Evolutionary conservation across 37 sponge, comb jelly and placozoan species (phyloP).

Genomic region (Oscarella lobularis): DNA sequence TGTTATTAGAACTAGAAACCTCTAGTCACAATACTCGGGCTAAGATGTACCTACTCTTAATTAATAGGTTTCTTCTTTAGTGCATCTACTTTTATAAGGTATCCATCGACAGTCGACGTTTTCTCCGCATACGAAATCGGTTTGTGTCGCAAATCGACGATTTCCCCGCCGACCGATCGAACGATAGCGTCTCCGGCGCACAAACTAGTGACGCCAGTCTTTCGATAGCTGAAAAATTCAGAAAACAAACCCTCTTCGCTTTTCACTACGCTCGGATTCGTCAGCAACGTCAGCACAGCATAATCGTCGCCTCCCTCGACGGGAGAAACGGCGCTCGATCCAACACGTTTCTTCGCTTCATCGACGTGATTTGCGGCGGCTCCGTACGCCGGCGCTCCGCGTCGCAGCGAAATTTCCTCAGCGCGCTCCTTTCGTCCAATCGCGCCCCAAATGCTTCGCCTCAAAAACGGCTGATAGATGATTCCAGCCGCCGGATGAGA

Average conservation of each 20-base stretch:
- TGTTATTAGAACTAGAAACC: too few species aligned
- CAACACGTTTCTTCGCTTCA: not conserved
- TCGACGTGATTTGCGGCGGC: not conserved
- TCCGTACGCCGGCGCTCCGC: not conserved
- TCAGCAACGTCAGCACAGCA: not conserved
- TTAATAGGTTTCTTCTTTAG: too few species aligned
- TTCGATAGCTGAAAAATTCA: not conserved
- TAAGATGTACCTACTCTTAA: too few species aligned
- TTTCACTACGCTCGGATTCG: not conserved
- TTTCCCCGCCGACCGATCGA: too few species aligned
- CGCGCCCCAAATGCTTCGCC: not conserved
- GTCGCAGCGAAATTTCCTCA: not conserved
- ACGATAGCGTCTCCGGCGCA: not conserved
- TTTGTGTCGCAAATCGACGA: too few species aligned
- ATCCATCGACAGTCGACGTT: too few species aligned
- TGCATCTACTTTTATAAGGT: too few species aligned
- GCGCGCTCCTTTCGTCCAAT: not conserved
- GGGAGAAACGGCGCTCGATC: not conserved
- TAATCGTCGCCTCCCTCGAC: not conserved
- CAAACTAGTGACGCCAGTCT: too few species aligned
- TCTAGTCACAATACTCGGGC: too few species aligned
- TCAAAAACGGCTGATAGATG: not conserved
- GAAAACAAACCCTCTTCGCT: not conserved
- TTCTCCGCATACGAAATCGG: too few species aligned
- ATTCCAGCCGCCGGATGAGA: not conserved